Evolutionary conservation across 2,888 invertebrate genomes (phyloP), one percentile per base, ranked within the genome.

Genomic region (Axea sp.): DNA sequence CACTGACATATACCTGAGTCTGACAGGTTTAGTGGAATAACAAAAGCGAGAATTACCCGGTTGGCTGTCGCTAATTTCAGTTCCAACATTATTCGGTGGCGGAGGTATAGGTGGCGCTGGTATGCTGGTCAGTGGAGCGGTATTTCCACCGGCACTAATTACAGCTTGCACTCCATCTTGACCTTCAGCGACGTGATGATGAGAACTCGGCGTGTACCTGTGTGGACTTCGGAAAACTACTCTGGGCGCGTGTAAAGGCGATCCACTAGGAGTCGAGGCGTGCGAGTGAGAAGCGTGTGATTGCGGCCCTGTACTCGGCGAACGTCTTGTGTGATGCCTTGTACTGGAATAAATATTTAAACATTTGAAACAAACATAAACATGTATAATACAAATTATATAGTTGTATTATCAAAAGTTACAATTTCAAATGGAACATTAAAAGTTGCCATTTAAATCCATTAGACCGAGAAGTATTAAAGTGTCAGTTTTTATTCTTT

Each of bases 251-350:
- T 86, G 85, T 49, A 85, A 72, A 3, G 86, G 84, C 30, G 86
- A 84, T n/a, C n/a, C n/a, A 39, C 83, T 84, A 1, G 86, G 83
- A 17, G 84, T 83, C 43, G 84, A 83, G 24, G 83, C 77, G 47
- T 82, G 81, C 33, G 86, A 85, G 69, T 86, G 84, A 3, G 85
- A 82, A 24, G 80, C 81, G 67, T 86, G 65, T 9, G 83, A 80
- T 73, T 86, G 84, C 12, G 85, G 81, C 7, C 83, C 84, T 3
- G 83, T 84, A 60, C 86, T 86, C 8, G 85, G 83, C 9, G 86
- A 84, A 41, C 87, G 84, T 51, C 86, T 80, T 2, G 86, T 79
- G 67, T 86, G 84, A 68, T 86, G 85, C 55, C 86, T 81, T 43
- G 83, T 73, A 73, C 86, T 87, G 77, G 1, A 59, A 45, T 9